Evolutionary conservation across 2,888 invertebrate species (phyloP), one percentile per base, ranked within the genome.

Genomic region (Tortrix viridana): DNA sequence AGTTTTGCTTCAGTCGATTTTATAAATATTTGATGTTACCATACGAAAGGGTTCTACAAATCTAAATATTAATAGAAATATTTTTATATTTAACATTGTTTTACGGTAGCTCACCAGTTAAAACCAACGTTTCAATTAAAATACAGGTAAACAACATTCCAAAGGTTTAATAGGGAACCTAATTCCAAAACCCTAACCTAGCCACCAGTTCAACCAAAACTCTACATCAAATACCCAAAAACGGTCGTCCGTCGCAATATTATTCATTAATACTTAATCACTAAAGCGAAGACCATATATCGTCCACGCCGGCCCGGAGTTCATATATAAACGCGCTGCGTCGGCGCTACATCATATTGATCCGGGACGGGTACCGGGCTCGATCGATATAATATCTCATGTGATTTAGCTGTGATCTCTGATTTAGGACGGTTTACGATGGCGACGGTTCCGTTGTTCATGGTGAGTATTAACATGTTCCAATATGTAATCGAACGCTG

Each of bases 371-470:
- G 66, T 67, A 65, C 65, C 68, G 69, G 69, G 67, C 71, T 69
- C 69, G 71, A 68, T 67, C 61, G 65, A 68, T 67, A 60, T 60
- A 66, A 66, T 67, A 74, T 74, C 74, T 76, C 71, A 77, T 78
- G 77, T 79, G 75, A 76, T 73, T 74, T 74, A 69, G 68, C 66
- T 71, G 79, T 77, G 78, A 76, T 72, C 71, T 71, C 65, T 37
- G 49, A 64, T 64, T 58, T 54, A 58, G 32, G 52, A 65, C 65
- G 58, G 43, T 61, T 60, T 52, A 70, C 61, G 57, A 74, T 74
- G 74, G 71, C 68, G 53, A 61, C 32, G n/a, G 47, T 71, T 43
- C 61, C 66, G 43, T 55, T 71, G 57, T 68, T 72, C 6, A 67
- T 68, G 72, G 74, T 74, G 62, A 72, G 72, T 53, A 9, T 32